Base-by-base conservation (phyloP, 2,797 vertebrate species). In the Mionectes olivaceus region DNA sequence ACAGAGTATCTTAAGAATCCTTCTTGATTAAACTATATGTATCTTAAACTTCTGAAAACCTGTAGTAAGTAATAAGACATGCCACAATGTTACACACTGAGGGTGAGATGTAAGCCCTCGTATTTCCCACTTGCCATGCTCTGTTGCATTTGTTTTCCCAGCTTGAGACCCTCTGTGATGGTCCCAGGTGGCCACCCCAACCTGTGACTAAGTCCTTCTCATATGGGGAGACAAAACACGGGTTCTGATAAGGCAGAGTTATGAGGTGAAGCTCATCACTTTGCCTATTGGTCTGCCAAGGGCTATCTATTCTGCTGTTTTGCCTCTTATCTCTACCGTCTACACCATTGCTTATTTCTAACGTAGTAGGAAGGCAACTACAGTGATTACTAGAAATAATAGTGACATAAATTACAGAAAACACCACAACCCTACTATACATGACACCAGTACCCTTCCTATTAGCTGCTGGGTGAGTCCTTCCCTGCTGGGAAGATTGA, bases 161-260 rank as follows among this genome's bases (percentile, higher is more conserved):
- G 12, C 4, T 6, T 35, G 25, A 53, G 22, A 63, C 8, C 3
- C 28, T 32, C 11, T 74, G 41, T 37, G 25, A 8, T 50, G n/a
- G 43, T 69, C 15, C 27, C 10, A 41, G 70, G 17, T 35, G 13
- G 2, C 27, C 33, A 35, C 8, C 3, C 11, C 24, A 5, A 4
- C 9, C 18, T 55, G 7, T 67, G 59, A 41, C 13, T 14, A 30
- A 30, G 19, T 49, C 12, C 23, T 67, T 49, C n/a, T 75, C 4
- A 0, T 12, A 16, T 1, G 13, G 23, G 15, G 16, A 55, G 28
- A 28, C 19, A 68, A 78, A 70, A 27, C 7, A 4, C 0, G 1
- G 37, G 5, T 10, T 86, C 3, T 59, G 7, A 11, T 28, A 41
- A 32, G 12, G 24, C 3, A 8, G 8, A 37, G 5, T 28, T 52